A percentile compares a stretch with the other conserved stretches of the same genome.
Evolutionary conservation across 2,797 vertebrate species (phyloP).

Genomic region (Helostoma temminkii): DNA sequence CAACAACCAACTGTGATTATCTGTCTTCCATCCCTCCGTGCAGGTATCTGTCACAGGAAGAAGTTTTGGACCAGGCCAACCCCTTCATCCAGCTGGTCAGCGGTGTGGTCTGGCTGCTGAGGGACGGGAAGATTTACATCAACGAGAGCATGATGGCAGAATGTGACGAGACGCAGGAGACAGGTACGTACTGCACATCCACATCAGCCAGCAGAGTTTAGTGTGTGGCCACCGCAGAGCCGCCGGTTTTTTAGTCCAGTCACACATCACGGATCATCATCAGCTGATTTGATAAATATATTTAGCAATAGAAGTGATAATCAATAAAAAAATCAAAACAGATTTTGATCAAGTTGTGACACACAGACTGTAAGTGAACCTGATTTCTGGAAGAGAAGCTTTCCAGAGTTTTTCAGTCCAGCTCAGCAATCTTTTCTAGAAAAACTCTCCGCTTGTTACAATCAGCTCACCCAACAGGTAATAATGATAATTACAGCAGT

Average conservation of each 20-base stretch:
- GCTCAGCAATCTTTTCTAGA: not conserved
- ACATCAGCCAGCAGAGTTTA: not conserved
- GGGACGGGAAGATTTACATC: conserved; percentile 89
- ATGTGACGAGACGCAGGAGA: conserved; percentile 87
- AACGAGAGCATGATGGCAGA: conserved; percentile 87
- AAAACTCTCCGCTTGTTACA: not conserved
- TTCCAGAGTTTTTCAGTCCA: not conserved
- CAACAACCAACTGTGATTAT: too few species aligned
- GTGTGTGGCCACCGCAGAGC: not conserved
- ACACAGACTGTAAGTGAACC: too few species aligned
- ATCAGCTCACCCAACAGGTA: conserved; percentile 2
- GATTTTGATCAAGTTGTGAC: not conserved
- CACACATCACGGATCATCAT: not conserved
- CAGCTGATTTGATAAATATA: too few species aligned
- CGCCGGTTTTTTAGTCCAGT: not conserved
- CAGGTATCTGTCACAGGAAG: conserved; percentile 94
- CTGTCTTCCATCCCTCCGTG: not conserved
- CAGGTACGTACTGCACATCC: conserved; percentile 79
- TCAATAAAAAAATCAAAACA: not conserved
- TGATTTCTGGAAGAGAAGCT: not conserved
- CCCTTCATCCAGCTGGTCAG: conserved; percentile 94
- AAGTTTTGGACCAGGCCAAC: conserved; percentile 87
- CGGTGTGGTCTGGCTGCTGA: conserved; percentile 94
- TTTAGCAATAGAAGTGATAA: too few species aligned
- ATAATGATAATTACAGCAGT: too few species aligned